phyloP scores from a whole-genome alignment of 2,888 invertebrate species.

The Esperia sulphurella region DNA sequence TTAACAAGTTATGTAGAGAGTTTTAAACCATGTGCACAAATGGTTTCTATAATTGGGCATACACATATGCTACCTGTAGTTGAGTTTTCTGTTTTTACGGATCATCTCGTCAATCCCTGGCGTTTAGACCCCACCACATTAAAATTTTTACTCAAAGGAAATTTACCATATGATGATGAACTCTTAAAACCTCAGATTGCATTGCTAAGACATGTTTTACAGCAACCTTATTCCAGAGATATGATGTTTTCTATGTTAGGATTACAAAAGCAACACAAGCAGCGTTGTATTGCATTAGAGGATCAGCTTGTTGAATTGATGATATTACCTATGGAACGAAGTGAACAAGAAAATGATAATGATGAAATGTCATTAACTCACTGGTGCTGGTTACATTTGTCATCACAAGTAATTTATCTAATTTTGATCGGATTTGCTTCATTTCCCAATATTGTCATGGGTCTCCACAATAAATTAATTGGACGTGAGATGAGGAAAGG shows the following conservation, averaged over 20 bases:
- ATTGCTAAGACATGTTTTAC: slow-evolving; percentile 92
- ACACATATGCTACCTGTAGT: slow-evolving; percentile 95
- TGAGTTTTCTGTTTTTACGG: slow-evolving; percentile 94
- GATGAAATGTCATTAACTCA: slow-evolving; percentile 83
- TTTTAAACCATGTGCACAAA: slow-evolving; percentile 95
- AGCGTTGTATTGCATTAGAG: slow-evolving; percentile 92
- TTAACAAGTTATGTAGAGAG: slow-evolving; percentile 94
- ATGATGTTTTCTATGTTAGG: slow-evolving; percentile 98
- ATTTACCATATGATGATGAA: slow-evolving; percentile 93
- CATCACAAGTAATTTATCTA: slow-evolving; percentile 96
- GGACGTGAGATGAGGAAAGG: slow-evolving; percentile 92
- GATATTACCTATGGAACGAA: slow-evolving; percentile 94
- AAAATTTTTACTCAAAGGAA: slow-evolving; percentile 81
- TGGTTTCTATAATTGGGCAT: slow-evolving; percentile 95
- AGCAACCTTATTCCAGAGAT: slow-evolving; percentile 96
- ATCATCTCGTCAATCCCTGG: slow-evolving; percentile 95
- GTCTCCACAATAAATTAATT: slow-evolving; percentile 90
- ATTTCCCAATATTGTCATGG: slow-evolving; percentile 94
- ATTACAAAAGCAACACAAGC: slow-evolving; percentile 94
- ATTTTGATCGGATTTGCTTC: slow-evolving; percentile 96
- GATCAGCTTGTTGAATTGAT: slow-evolving; percentile 95
- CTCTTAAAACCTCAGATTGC: slow-evolving; percentile 93
- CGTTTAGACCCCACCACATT: slow-evolving; percentile 91
- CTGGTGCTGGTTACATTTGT: slow-evolving; percentile 95
- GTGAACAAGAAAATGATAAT: slow-evolving; percentile 83